These are phyloP conservation scores for Blera fallax DNA, from an alignment of 2,888 invertebrate genomes.

Conservation along the genomic window DNA sequence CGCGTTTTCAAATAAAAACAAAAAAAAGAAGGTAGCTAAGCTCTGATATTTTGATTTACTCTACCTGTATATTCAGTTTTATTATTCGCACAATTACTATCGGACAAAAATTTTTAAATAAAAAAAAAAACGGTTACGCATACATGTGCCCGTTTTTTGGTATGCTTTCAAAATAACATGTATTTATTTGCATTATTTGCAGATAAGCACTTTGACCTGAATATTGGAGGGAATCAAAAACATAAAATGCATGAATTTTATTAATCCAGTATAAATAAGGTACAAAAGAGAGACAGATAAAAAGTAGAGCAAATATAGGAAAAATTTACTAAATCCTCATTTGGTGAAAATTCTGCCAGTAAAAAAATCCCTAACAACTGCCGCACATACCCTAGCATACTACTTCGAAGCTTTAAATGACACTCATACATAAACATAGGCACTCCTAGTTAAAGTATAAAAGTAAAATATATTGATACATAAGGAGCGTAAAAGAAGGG, in stretches of 20 bases:
- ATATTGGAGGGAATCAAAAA: not conserved
- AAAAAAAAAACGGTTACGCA: no score
- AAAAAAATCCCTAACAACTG: conserved; percentile 8
- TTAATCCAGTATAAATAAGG: not conserved
- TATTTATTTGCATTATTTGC: not conserved
- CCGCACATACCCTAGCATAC: not conserved
- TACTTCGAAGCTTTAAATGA: not conserved
- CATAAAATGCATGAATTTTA: conserved; percentile 6
- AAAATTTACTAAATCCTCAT: not conserved
- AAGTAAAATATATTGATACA: not conserved
- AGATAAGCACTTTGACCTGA: conserved; percentile 17
- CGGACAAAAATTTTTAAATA: no score
- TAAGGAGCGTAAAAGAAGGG: not conserved
- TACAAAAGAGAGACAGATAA: not conserved
- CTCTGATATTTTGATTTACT: no score
- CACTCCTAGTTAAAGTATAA: not conserved
- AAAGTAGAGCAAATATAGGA: not conserved
- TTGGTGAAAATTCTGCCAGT: not conserved
- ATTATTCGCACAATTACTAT: no score
- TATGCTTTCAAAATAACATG: no score
- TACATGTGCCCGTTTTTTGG: no score
- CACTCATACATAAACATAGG: not conserved
- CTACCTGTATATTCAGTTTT: no score
- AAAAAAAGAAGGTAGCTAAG: no score
- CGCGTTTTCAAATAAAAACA: no score